Conservation (phyloP, 1,140 invertebrate species). For the Bilobella aurantiaca region DNA sequence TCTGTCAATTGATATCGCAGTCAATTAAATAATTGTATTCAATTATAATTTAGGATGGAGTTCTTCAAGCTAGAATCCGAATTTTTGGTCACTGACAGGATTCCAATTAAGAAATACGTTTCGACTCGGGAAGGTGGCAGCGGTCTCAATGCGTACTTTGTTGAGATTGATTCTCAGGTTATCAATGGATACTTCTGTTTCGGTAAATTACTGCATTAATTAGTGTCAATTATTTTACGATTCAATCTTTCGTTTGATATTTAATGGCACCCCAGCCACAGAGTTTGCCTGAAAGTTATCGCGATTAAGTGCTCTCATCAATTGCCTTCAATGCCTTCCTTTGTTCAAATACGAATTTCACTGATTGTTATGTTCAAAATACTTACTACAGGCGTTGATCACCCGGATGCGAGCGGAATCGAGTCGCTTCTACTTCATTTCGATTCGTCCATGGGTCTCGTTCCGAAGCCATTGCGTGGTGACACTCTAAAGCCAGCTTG, state of each 20-base stretch:
- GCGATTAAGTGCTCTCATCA: too few relatives aligned
- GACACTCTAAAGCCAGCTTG: slow-evolving; percentile 29
- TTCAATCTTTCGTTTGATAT: too few relatives aligned
- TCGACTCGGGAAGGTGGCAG: slow-evolving; percentile 52
- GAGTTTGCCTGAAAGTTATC: too few relatives aligned
- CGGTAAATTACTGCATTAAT: slow-evolving; percentile 48
- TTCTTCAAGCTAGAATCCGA: background rate
- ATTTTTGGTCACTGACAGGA: slow-evolving; percentile 26
- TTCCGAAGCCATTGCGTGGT: slow-evolving; percentile 27
- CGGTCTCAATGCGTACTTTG: slow-evolving; percentile 68
- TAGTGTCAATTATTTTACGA: background rate
- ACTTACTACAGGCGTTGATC: slow-evolving; percentile 24
- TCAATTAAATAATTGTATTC: background rate
- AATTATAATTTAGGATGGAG: background rate
- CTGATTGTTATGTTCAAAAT: slow-evolving; percentile 3
- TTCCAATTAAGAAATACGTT: slow-evolving; percentile 69
- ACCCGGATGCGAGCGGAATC: slow-evolving; percentile 26
- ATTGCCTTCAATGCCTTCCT: too few relatives aligned
- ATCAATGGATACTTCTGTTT: slow-evolving; percentile 77
- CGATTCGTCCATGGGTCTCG: slow-evolving; percentile 29
- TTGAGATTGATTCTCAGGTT: slow-evolving; percentile 72
- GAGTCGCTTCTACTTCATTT: slow-evolving; percentile 30
- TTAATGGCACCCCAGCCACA: too few relatives aligned
- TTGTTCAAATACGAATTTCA: too few relatives aligned
- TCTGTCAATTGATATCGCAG: background rate